Evolutionary conservation across 1,140 invertebrate species (phyloP).

Genomic region (Heliconius congener): DNA sequence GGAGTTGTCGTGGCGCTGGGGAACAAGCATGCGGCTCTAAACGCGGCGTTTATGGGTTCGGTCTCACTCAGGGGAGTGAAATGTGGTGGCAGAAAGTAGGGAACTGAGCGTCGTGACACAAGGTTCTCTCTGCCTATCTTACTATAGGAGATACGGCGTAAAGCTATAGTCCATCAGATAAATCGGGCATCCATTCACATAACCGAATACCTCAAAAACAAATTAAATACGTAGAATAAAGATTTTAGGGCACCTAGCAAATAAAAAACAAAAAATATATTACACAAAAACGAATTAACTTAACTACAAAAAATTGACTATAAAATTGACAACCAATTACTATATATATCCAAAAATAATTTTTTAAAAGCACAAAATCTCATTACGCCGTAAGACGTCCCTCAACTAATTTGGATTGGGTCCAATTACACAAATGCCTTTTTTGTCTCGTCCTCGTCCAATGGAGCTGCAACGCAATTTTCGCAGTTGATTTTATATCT

Average conservation of each 20-base stretch:
- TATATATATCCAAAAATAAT: slow-evolving; percentile 50
- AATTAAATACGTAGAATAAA: too few species aligned
- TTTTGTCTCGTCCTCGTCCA: slow-evolving; percentile 48
- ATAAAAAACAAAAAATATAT: not conserved
- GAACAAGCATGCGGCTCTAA: not conserved
- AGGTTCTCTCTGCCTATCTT: not conserved
- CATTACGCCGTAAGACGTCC: slow-evolving; percentile 61
- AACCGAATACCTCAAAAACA: too few species aligned
- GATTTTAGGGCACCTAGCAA: not conserved
- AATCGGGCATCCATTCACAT: too few species aligned
- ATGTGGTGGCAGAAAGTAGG: too few species aligned
- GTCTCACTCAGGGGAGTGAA: not conserved
- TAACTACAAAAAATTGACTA: not conserved
- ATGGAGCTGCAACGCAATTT: slow-evolving; percentile 55
- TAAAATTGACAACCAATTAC: not conserved
- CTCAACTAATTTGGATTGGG: slow-evolving; percentile 63
- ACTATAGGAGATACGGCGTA: too few species aligned
- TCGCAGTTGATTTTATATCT: slow-evolving; percentile 25
- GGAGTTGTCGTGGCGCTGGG: too few species aligned
- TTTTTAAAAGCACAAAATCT: slow-evolving; percentile 73
- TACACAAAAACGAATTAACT: too few species aligned
- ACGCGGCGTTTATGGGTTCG: not conserved
- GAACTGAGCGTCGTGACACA: too few species aligned
- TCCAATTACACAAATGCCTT: slow-evolving; percentile 64
- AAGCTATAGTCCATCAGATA: too few species aligned